phyloP scores from a whole-genome alignment of 92 coral and sea anemone genomes.

The Hydrozoanthus gracilis region DNA sequence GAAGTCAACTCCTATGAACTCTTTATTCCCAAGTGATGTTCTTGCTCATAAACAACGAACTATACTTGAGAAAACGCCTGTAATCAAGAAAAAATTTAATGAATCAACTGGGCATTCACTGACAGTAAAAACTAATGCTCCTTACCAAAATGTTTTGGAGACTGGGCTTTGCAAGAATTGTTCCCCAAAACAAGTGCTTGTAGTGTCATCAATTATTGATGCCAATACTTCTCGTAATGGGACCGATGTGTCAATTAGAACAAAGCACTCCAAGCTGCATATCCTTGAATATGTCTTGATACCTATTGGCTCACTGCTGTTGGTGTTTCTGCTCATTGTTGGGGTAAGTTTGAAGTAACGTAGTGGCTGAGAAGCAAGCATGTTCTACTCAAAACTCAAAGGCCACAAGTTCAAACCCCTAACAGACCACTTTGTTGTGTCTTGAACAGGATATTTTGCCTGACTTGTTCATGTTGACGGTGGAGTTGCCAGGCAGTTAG shows the following conservation, averaged over 20 bases:
- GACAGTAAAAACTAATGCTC: neutral
- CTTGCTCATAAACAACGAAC: neutral
- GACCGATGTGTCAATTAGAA: constrained; percentile 1
- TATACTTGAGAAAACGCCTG: neutral
- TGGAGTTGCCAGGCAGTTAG: too few relatives aligned
- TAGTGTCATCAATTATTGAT: neutral
- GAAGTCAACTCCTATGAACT: neutral
- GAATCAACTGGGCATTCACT: neutral
- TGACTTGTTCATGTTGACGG: too few relatives aligned
- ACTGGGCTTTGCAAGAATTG: neutral
- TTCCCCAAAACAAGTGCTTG: neutral
- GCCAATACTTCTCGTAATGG: constrained; percentile 20
- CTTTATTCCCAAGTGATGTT: neutral
- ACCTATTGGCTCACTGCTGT: constrained; percentile 66
- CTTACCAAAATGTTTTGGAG: neutral
- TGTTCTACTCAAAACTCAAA: too few relatives aligned
- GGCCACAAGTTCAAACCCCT: too few relatives aligned
- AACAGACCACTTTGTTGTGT: too few relatives aligned
- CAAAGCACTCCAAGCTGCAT: constrained; percentile 41
- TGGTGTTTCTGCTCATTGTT: constrained; percentile 40
- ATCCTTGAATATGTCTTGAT: constrained; percentile 66
- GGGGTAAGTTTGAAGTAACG: constrained; percentile 57
- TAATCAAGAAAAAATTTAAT: neutral
- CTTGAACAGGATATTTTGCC: too few relatives aligned
- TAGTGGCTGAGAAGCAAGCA: too few relatives aligned